Evolutionary conservation across 2,888 invertebrate species (phyloP).

Genomic region (Neoscelio sp.): DNA sequence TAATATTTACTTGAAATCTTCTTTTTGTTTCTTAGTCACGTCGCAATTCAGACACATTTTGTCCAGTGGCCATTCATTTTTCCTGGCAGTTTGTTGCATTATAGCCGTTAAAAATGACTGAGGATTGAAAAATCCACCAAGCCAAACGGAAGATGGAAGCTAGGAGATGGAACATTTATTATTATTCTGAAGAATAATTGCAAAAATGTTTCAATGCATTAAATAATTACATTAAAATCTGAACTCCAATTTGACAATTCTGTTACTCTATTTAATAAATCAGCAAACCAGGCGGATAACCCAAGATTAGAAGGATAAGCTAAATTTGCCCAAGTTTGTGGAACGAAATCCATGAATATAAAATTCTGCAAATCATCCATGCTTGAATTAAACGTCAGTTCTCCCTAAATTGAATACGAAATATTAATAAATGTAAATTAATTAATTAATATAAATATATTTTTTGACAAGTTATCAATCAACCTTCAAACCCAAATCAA

Average conservation of each 20-base stretch:
- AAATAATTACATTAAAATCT: slow-evolving; percentile 88
- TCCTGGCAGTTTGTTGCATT: slow-evolving; percentile 98
- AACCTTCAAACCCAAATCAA: slow-evolving; percentile 94
- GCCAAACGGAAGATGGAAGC: slow-evolving; percentile 95
- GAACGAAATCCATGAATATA: slow-evolving; percentile 95
- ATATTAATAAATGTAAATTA: slow-evolving; percentile 9
- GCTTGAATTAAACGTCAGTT: slow-evolving; percentile 95
- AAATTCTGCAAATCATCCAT: slow-evolving; percentile 95
- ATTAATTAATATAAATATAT: no score
- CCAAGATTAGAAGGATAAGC: slow-evolving; percentile 95
- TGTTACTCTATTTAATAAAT: slow-evolving; percentile 90
- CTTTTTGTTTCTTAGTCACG: slow-evolving; percentile 94
- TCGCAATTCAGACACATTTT: slow-evolving; percentile 98
- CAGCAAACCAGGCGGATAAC: slow-evolving; percentile 94
- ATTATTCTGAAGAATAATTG: slow-evolving; percentile 3
- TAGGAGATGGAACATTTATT: slow-evolving; percentile 72
- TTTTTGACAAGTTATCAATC: not conserved
- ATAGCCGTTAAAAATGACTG: slow-evolving; percentile 98
- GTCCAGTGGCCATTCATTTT: slow-evolving; percentile 98
- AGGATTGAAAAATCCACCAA: slow-evolving; percentile 98
- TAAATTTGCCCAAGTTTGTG: slow-evolving; percentile 91
- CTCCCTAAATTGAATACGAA: slow-evolving; percentile 86
- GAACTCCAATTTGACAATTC: slow-evolving; percentile 95
- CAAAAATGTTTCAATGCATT: not conserved
- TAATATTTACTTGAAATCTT: slow-evolving; percentile 89